Percentiles rank a stretch among this genome's conserved stretches.
Evolutionary conservation across 2,888 invertebrate genomes (phyloP).

Genomic region (Aplocera efformata): DNA sequence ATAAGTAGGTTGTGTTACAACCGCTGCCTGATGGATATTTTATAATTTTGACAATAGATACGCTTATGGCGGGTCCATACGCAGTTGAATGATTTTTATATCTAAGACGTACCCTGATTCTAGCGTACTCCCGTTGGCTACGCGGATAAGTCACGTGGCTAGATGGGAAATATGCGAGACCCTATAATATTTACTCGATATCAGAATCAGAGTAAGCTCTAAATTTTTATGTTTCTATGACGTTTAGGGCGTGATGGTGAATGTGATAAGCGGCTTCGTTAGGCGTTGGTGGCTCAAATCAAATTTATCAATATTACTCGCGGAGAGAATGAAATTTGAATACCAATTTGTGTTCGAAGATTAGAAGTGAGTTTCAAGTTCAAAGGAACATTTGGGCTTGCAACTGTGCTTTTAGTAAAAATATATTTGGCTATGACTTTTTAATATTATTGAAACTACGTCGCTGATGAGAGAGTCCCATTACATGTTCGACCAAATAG

Average conservation of each 20-base stretch:
- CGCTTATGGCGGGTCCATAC: slow-evolving; percentile 50
- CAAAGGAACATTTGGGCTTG: neutral
- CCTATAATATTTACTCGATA: neutral
- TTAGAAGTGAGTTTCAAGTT: no score
- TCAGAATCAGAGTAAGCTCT: slow-evolving; percentile 12
- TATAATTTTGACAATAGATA: slow-evolving; percentile 53
- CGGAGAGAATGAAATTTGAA: no score
- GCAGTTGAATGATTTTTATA: slow-evolving; percentile 22
- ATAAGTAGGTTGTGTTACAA: slow-evolving; percentile 49
- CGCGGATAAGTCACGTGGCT: slow-evolving; percentile 4
- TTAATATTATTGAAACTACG: slow-evolving; percentile 1
- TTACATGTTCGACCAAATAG: neutral
- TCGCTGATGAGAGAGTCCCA: slow-evolving; percentile 2
- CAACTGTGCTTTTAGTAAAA: slow-evolving; percentile 10
- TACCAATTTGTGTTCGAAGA: neutral
- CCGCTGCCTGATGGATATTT: slow-evolving; percentile 36
- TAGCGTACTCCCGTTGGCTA: slow-evolving; percentile 1
- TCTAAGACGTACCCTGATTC: slow-evolving; percentile 16
- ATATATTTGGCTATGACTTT: slow-evolving; percentile 11
- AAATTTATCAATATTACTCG: slow-evolving; percentile 6
- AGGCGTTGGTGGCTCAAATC: slow-evolving; percentile 32
- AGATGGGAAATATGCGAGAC: neutral
- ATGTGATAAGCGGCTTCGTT: slow-evolving; percentile 38
- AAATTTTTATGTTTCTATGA: slow-evolving; percentile 52
- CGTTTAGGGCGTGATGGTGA: slow-evolving; percentile 44